Percentiles rank a stretch among this genome's conserved stretches.
Evolutionary conservation across 2,888 invertebrate genomes (phyloP).

Genomic region (Epirrhoe alternata): DNA sequence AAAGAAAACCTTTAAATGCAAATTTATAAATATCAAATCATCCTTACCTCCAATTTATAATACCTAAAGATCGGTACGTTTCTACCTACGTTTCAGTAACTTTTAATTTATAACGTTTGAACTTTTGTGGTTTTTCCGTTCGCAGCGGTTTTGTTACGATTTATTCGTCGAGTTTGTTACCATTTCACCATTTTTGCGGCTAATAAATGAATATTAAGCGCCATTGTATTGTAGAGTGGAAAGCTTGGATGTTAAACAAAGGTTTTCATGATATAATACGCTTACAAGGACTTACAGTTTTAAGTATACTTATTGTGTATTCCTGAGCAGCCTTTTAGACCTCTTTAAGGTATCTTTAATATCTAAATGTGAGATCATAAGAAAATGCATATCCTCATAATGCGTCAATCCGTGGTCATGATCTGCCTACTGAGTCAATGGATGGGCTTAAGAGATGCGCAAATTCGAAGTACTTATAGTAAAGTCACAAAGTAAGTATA

Average conservation of each 20-base stretch:
- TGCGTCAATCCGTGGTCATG: no score
- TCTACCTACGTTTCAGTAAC: conserved; percentile 8
- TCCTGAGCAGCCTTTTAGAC: no score
- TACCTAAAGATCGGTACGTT: neutral
- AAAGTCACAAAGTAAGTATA: no score
- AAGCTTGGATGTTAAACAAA: conserved; percentile 29
- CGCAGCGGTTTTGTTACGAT: conserved; percentile 26
- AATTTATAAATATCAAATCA: no score
- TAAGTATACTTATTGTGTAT: neutral
- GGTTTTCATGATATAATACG: conserved; percentile 8
- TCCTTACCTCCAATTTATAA: neutral
- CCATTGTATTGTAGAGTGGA: conserved; percentile 25
- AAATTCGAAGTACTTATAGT: no score
- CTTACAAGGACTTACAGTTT: neutral
- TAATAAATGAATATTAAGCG: conserved; percentile 33
- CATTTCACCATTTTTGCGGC: conserved; percentile 27
- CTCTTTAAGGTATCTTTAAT: no score
- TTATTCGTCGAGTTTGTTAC: conserved; percentile 26
- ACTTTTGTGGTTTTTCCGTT: conserved; percentile 37
- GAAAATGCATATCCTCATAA: no score
- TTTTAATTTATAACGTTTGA: conserved; percentile 37
- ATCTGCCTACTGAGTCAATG: no score
- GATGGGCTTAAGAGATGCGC: no score
- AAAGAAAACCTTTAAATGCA: no score
- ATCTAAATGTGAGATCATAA: no score